A percentile compares a stretch with the other conserved stretches of the same genome.
Conservation (phyloP, 37 sponge, comb jelly and placozoan species). For the Bolinopsis microptera region DNA sequence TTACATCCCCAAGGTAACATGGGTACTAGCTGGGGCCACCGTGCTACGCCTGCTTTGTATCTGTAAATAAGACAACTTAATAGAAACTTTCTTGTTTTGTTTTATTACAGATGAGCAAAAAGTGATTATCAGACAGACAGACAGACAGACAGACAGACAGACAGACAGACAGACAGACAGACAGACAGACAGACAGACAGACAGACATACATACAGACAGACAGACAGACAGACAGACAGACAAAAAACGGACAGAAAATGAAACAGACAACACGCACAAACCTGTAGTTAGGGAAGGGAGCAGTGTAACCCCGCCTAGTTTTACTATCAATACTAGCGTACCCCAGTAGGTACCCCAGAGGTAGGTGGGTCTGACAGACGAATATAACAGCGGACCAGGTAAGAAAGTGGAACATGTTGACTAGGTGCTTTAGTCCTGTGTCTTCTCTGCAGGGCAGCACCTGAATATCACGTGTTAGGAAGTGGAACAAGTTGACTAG, state of each 20-base stretch:
- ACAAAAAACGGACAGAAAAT: neutral
- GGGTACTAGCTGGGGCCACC: conserved; percentile 62
- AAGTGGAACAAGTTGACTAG: conserved; percentile 50
- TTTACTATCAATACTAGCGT: neutral
- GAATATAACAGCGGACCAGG: conserved; percentile 36
- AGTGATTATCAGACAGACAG: neutral
- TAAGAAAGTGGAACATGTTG: conserved; percentile 45
- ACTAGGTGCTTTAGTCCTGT: conserved; percentile 27
- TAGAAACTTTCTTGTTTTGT: too few relatives aligned
- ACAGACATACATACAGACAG: neutral
- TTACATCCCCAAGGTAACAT: conserved; percentile 46
- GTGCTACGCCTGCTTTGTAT: conserved; percentile 54
- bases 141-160: neutral
- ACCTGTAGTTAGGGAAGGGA: conserved; percentile 62
- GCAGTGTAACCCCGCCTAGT: conserved; percentile 47
- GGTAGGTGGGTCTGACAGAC: conserved; percentile 62
- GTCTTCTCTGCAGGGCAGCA: conserved; percentile 36
- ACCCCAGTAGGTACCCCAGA: conserved; percentile 8
- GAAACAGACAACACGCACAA: neutral
- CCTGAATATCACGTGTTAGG: neutral
- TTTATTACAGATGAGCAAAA: neutral
- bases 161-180: neutral
- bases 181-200: neutral
- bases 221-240: neutral
- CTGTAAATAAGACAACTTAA: too few relatives aligned